Evolutionary conservation across 1,140 invertebrate species (phyloP).

Genomic region (Trypoxylus dichotomus): DNA sequence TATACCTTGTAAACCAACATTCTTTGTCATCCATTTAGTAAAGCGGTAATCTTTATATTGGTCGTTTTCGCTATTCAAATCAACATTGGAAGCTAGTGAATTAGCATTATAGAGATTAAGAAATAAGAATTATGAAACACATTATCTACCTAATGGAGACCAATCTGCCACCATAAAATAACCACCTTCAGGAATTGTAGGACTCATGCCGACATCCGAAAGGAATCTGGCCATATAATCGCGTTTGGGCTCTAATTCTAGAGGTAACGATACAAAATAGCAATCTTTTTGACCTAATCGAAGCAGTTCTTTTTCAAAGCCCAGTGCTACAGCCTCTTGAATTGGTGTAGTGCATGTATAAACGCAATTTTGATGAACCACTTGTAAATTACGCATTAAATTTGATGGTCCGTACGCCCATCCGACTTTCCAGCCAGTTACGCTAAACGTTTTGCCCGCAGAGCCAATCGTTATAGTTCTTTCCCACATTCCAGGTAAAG

Average conservation of each 20-base stretch:
- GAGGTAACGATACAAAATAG: conserved; percentile 80
- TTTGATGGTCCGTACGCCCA: conserved; percentile 90
- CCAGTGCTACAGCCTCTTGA: conserved; percentile 88
- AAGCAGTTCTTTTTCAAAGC: conserved; percentile 84
- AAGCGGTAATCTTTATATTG: conserved; percentile 86
- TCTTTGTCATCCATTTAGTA: conserved; percentile 93
- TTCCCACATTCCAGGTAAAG: conserved; percentile 96
- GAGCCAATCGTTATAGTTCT: conserved; percentile 96
- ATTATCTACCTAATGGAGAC: conserved; percentile 66
- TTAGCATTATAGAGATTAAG: conserved; percentile 3
- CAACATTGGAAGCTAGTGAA: conserved; percentile 61
- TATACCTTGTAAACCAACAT: conserved; percentile 90
- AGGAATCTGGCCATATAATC: conserved; percentile 82
- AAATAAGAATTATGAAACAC: neutral
- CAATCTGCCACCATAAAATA: conserved; percentile 97
- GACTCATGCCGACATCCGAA: conserved; percentile 80
- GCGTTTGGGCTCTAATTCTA: conserved; percentile 80
- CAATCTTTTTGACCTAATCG: conserved; percentile 75
- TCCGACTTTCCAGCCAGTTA: conserved; percentile 97
- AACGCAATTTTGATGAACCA: conserved; percentile 92
- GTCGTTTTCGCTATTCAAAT: conserved; percentile 69
- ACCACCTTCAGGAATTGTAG: conserved; percentile 92
- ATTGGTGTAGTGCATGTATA: conserved; percentile 88
- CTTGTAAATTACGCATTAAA: conserved; percentile 78
- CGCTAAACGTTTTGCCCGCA: conserved; percentile 96